Conservation (phyloP, 2,797 vertebrate genomes). For the Cryptoblepharus egeriae region DNA sequence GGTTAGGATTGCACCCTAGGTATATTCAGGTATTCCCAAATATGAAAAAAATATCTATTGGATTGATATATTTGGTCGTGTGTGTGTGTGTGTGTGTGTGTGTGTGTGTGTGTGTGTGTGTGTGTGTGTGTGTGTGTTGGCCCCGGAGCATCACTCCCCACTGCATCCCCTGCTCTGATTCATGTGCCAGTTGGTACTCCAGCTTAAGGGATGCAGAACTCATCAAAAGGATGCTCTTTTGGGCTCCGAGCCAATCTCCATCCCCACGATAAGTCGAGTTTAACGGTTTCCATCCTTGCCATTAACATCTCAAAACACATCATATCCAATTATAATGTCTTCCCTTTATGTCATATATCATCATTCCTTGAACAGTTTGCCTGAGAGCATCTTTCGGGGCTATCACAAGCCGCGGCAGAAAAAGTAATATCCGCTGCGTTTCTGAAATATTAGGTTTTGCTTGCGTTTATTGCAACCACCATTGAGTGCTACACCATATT, state of each 20-base stretch:
- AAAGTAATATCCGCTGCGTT: constrained; percentile 23
- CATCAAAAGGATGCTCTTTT: background rate
- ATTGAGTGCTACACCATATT: constrained; percentile 52
- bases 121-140: no score
- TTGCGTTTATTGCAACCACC: constrained; percentile 49
- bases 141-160: no score
- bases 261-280: background rate
- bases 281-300: background rate
- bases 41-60: no score
- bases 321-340: background rate
- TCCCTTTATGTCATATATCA: background rate
- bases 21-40: no score
- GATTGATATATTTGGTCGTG: no score
- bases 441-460: constrained; percentile 38
- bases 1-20: no score
- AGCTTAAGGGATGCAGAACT: background rate
- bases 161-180: no score
- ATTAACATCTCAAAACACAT: background rate
- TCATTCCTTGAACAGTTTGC: constrained; percentile 36
- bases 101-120: no score
- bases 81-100: no score
- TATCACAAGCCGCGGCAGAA: constrained; percentile 10
- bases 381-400: constrained; percentile 23
- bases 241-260: background rate
- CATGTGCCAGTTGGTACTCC: background rate